phyloP scores from a whole-genome alignment of 2,113 vertebrate genomes.

The Indicator indicator region DNA sequence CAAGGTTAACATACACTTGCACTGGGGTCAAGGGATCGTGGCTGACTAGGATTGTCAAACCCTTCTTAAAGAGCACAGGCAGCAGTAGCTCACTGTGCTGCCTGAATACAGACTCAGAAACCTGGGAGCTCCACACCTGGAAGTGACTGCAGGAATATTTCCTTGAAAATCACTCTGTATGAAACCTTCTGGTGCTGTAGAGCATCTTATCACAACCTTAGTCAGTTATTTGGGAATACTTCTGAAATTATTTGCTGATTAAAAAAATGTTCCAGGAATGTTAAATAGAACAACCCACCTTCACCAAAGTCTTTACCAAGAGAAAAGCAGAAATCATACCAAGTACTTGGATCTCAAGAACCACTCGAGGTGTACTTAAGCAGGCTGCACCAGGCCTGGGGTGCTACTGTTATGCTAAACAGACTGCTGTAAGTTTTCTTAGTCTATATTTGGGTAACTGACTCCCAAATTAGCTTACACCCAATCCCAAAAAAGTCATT shows the following conservation, averaged over 20 bases:
- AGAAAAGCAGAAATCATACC: neutral
- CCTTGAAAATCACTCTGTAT: neutral
- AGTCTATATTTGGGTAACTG: neutral
- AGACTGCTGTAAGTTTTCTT: neutral
- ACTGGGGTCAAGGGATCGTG: neutral
- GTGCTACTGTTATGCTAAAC: neutral
- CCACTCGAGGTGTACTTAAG: neutral
- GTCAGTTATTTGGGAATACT: neutral
- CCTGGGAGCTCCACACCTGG: neutral
- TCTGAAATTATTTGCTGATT: neutral
- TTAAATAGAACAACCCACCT: neutral
- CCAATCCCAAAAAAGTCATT: neutral
- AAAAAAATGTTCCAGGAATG: constrained; percentile 11
- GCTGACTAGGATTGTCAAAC: neutral
- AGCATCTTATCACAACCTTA: neutral
- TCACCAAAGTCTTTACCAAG: neutral
- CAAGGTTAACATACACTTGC: neutral
- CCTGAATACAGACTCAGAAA: neutral
- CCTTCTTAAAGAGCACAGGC: neutral
- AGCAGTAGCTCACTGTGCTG: neutral
- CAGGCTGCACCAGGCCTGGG: neutral
- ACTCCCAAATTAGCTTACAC: neutral
- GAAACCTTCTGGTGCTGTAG: neutral
- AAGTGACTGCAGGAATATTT: neutral
- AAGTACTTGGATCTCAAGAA: neutral